phyloP scores from a whole-genome alignment of 2,888 invertebrate species.

The Ichneumoninae sp. region DNA sequence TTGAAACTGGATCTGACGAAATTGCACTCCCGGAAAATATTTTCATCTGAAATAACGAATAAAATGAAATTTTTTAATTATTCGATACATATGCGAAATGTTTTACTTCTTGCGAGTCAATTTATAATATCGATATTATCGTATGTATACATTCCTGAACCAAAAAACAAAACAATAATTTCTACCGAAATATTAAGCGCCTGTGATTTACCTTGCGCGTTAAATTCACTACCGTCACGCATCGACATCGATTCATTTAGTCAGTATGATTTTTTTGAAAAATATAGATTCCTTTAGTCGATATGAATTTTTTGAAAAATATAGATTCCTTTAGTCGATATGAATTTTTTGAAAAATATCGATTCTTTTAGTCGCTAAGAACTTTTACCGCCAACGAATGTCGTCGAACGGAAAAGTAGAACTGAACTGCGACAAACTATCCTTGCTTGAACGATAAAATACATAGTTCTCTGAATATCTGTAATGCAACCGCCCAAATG shows the following conservation, averaged over 20 bases:
- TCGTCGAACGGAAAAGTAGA: not conserved
- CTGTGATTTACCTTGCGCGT: not conserved
- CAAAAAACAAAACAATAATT: not conserved
- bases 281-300: not conserved
- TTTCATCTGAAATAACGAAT: constrained; percentile 44
- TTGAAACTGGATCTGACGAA: not conserved
- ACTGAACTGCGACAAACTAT: not conserved
- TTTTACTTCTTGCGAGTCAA: constrained; percentile 61
- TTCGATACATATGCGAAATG: constrained; percentile 65
- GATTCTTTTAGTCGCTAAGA: not conserved
- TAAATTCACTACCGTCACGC: not conserved
- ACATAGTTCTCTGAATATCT: not conserved
- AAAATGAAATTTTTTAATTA: constrained; percentile 30
- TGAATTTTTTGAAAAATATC: too few species aligned
- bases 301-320: not conserved
- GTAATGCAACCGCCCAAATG: not conserved
- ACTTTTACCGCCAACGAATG: not conserved
- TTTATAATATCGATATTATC: constrained; percentile 54
- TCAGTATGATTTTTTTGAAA: not conserved
- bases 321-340: not conserved
- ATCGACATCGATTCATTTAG: not conserved
- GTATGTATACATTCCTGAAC: constrained; percentile 48
- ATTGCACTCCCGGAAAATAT: constrained; percentile 20
- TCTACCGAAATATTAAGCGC: not conserved
- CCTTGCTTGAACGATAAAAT: not conserved